Evolutionary conservation across 2,113 vertebrate genomes (phyloP).

Genomic region (Porphyrio hochstetteri): DNA sequence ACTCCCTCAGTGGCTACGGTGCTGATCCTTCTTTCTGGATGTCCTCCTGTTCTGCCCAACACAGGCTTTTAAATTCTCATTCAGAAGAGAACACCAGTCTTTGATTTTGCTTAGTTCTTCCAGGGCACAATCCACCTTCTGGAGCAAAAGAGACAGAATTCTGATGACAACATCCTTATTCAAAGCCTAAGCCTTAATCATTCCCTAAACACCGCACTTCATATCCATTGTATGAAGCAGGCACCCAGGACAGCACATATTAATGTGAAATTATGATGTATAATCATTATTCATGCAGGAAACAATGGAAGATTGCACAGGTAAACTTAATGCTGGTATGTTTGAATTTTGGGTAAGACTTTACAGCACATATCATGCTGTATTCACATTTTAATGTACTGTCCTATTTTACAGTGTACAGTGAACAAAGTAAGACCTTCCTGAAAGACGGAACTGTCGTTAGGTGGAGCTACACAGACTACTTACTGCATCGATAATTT

Average conservation of each 20-base stretch:
- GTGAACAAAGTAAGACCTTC: not conserved
- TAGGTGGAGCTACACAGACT: not conserved
- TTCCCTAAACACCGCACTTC: not conserved
- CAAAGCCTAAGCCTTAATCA: not conserved
- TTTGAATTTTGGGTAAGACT: not conserved
- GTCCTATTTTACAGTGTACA: not conserved
- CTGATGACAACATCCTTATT: not conserved
- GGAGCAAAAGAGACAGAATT: not conserved
- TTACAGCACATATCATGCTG: not conserved
- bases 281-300: not conserved
- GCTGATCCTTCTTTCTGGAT: not conserved
- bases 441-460: not conserved
- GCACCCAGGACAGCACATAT: not conserved
- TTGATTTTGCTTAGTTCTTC: not conserved
- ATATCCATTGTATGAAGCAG: not conserved
- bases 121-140: not conserved
- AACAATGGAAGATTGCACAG: not conserved
- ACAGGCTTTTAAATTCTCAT: not conserved
- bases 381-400: not conserved
- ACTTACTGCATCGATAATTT: not conserved
- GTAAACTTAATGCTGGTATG: not conserved
- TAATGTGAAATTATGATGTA: rapidly evolving
- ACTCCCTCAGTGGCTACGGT: not conserved
- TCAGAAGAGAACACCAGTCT: not conserved
- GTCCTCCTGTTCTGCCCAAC: not conserved